phyloP scores from a whole-genome alignment of 1,140 invertebrate species.

The Sycobia sp. region DNA sequence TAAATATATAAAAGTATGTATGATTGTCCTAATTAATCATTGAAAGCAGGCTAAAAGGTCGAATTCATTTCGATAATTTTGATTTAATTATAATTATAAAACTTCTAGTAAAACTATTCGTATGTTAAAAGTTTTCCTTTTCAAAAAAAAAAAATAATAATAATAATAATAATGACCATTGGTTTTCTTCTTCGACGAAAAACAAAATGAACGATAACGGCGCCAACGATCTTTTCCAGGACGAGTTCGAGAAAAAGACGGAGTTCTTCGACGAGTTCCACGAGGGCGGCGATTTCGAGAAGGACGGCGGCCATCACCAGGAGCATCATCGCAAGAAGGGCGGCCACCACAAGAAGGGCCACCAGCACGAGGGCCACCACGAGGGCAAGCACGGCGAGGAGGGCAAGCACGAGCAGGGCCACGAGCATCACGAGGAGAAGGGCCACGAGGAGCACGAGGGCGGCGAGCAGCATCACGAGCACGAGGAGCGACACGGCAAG shows the following conservation, averaged over 20 bases:
- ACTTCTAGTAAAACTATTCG: too few species aligned
- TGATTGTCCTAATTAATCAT: too few species aligned
- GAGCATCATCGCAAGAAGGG: slow-evolving; percentile 53
- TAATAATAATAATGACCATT: too few species aligned
- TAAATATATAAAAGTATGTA: too few species aligned
- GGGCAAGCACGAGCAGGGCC: slow-evolving; percentile 64
- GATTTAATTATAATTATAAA: too few species aligned
- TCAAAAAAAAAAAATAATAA: too few species aligned
- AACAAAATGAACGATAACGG: too few species aligned
- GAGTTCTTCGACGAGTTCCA: slow-evolving; percentile 63
- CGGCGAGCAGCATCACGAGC: slow-evolving; percentile 38
- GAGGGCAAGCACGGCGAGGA: slow-evolving; percentile 66
- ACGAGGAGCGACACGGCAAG: slow-evolving; percentile 59
- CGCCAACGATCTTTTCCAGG: too few species aligned
- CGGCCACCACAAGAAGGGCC: slow-evolving; percentile 58
- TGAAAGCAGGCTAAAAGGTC: too few species aligned
- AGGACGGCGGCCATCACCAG: slow-evolving; percentile 53
- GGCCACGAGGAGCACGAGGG: slow-evolving; percentile 65
- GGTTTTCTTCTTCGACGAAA: too few species aligned
- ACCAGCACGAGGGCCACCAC: slow-evolving; percentile 60
- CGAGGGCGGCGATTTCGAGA: slow-evolving; percentile 55
- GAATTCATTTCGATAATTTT: too few species aligned
- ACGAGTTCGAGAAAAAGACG: slow-evolving; percentile 62
- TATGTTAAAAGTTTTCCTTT: too few species aligned
- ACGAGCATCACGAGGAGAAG: slow-evolving; percentile 61